A percentile compares a stretch with the other conserved stretches of the same genome.
These are phyloP conservation scores for Pseudorasbora parva DNA, from an alignment of 2,113 vertebrate genomes.

Conservation along the genomic window DNA sequence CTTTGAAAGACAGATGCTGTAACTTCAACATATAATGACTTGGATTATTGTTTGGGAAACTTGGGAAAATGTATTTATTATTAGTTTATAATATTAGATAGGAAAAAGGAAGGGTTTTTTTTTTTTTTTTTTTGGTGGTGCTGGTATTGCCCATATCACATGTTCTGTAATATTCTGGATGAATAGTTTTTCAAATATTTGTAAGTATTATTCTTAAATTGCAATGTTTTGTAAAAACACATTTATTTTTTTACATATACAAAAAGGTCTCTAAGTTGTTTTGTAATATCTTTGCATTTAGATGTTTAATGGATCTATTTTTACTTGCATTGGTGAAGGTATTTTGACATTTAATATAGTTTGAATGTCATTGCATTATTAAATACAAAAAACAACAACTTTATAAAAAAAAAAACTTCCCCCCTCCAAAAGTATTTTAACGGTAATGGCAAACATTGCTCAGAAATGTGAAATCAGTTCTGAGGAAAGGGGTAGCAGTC, in stretches of 20 bases:
- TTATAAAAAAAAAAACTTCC: too few species aligned
- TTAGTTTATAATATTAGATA: constrained; percentile 1
- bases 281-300: neutral
- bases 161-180: too few species aligned
- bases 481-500: neutral
- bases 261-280: neutral
- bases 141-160: too few species aligned
- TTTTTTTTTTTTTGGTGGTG: too few species aligned
- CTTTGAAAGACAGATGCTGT: constrained; percentile 2
- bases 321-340: neutral
- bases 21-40: neutral
- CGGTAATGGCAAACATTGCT: neutral
- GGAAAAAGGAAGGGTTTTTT: too few species aligned
- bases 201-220: neutral
- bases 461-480: neutral
- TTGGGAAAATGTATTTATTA: too few species aligned
- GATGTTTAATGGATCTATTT: neutral
- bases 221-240: neutral
- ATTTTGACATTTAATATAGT: neutral
- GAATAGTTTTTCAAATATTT: neutral
- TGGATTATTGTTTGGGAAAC: too few species aligned
- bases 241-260: too few species aligned
- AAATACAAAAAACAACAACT: neutral
- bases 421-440: too few species aligned
- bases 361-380: neutral